Evolutionary conservation across 2,797 vertebrate species (phyloP), one percentile per base, ranked within the genome.

Genomic region (Zalophus californianus): DNA sequence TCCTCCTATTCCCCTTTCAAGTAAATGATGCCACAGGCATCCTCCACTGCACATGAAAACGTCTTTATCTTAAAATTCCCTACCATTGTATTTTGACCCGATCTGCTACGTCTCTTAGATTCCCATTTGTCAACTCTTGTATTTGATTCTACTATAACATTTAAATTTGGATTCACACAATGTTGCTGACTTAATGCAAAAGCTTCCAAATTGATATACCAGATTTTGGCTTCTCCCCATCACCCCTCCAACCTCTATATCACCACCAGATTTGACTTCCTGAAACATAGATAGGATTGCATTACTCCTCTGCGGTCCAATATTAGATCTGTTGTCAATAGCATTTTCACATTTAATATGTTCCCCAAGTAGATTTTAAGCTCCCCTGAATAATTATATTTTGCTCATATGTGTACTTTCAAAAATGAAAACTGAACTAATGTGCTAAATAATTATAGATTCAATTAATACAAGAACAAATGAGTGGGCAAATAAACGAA

Each of bases 381-480:
- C 54, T 75, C 8, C n/a, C 50, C 48, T 60, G 52, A 96, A 78
- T 54, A 48, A 77, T 50, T 77, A 7, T 62, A 86, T 92, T 83
- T 84, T 6, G 41, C 68, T 88, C 68, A 70, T 48, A 88, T 41
- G 50, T 75, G 72, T 77, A 77, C 60, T 77, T 92, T 73, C 78
- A 75, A 88, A 82, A 88, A 77, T 88, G 23, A 77, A 68, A 75
- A 95, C 32, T 38, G 50, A 92, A 58, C 32, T 77, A 58, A 3
- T 58, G 2, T 68, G n/a, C 8, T 77, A 75, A 83, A 87, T 92
- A 77, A 83, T 50, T 92, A 50, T 38, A 83, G 21, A 29, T 52
- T 95, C 18, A 83, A 77, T 75, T 83, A 88, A 64, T 52, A 89
- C 75, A 94, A 84, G 29, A 89, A 89, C 79, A 80, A 86, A 38